Conservation (phyloP, 2,113 vertebrate genomes). For the Bostrychus sinensis region DNA sequence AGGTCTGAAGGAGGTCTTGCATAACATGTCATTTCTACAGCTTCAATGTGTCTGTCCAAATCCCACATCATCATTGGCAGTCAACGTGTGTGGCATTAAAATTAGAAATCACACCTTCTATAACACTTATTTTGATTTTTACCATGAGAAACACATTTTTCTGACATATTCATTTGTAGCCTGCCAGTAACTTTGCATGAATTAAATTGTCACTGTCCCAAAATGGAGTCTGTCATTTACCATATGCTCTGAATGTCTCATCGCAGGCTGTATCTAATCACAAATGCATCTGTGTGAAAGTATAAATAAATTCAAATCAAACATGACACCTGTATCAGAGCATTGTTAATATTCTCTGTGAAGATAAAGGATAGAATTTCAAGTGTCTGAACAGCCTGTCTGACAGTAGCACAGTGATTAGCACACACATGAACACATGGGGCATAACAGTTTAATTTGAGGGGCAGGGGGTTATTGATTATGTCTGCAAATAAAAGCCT, state of each 20-base stretch:
- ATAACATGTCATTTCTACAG: too few relatives aligned
- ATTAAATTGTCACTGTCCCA: background rate
- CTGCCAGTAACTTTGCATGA: background rate
- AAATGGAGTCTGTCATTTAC: constrained; percentile 11
- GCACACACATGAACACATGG: background rate
- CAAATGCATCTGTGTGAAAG: constrained; percentile 7
- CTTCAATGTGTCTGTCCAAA: background rate
- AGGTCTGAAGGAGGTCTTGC: background rate
- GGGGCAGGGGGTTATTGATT: constrained; percentile 58
- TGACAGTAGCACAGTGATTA: constrained; percentile 36
- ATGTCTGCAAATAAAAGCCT: constrained; percentile 55
- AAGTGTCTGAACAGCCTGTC: constrained; percentile 36
- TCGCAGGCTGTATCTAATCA: constrained; percentile 20
- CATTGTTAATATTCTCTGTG: constrained; percentile 57
- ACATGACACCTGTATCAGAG: constrained; percentile 46
- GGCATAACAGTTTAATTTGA: constrained; percentile 62
- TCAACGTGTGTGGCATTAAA: background rate
- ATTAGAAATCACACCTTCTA: background rate
- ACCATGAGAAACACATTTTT: too few relatives aligned
- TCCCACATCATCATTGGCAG: background rate
- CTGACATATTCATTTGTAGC: background rate
- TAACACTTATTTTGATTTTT: background rate
- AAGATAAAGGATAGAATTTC: constrained; percentile 54
- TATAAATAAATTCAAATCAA: constrained; percentile 25
- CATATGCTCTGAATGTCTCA: constrained; percentile 7